Percentiles rank a stretch among this genome's conserved stretches.
phyloP scores from a whole-genome alignment of 2,113 vertebrate genomes.

The Colaptes auratus region DNA sequence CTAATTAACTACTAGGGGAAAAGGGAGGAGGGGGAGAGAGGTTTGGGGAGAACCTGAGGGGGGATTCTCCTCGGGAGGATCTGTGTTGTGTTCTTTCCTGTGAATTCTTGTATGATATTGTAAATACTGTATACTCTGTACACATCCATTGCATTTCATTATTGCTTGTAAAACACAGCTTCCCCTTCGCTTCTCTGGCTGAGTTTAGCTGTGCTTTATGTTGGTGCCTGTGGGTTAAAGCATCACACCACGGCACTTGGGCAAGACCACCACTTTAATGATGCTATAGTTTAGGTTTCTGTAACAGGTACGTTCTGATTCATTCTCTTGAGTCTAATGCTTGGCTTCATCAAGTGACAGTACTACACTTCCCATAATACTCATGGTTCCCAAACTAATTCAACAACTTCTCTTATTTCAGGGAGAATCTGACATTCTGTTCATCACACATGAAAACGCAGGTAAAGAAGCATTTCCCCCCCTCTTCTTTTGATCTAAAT shows the following conservation, averaged over 20 bases:
- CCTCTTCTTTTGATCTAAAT: neutral
- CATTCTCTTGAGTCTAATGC: neutral
- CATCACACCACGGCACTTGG: neutral
- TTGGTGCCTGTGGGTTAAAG: no score
- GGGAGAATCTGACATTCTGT: neutral
- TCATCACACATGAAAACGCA: neutral
- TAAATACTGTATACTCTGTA: no score
- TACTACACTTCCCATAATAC: neutral
- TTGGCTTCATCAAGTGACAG: neutral
- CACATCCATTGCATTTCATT: no score
- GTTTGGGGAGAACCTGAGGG: no score
- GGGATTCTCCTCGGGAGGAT: no score
- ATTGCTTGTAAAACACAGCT: no score
- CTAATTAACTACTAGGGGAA: no score
- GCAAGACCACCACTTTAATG: neutral
- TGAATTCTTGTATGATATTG: no score
- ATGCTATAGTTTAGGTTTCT: neutral
- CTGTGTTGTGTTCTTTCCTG: no score
- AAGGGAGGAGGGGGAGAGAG: no score
- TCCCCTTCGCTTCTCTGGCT: no score
- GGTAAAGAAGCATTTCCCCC: neutral
- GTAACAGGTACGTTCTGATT: neutral
- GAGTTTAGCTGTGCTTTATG: no score
- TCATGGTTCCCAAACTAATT: neutral
- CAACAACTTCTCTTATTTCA: neutral